Base-by-base conservation (phyloP, 2,888 invertebrate species). In the Agrotis ipsilon region DNA sequence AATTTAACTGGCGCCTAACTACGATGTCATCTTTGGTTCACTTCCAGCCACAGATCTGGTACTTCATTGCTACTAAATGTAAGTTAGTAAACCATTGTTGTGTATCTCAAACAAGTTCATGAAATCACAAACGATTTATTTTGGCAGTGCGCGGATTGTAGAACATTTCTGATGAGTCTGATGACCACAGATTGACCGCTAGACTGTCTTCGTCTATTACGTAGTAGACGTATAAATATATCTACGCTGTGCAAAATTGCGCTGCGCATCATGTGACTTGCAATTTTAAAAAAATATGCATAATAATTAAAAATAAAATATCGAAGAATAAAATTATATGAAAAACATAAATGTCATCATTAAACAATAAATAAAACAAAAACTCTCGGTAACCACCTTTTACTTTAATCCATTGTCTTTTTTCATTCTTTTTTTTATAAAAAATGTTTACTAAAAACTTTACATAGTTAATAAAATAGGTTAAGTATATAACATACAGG, bases 301-400 rank as follows among this genome's bases (percentile, higher is more conserved):
- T 32, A 32, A 32, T 32, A 32, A 32, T n/a, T n/a, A n/a, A 32
- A 32, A 32, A 7, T 32, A 32, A 32, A 1, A 32, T n/a, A 32
- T 32, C 7, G 32, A 6, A 32, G 32, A 32, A 32, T 32, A 32
- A 32, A 32, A 18, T 4, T 27, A 54, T 32, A 54, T 54, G 54
- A 27, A 18, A 2, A 54, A 54, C 18, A 32, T 27, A 27, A 13
- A 54, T 4, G 16, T 27, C 14, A 51, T 52, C 19, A 32, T 14
- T 1, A 76, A 84, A 92, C 19, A 32, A 18, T 1, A 76, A 84
- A 92, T 90, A 81, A 93, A 92, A 92, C 87, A 77, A 88, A 54
- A 48, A 60, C 24, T 57, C 74, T 89, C 87, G 88, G 92, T 94
- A 94, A 93, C 92, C 90, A 91, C 79, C 88, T 89, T 88, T 88